Percentiles rank a stretch among this genome's conserved stretches.
Conservation (phyloP, 2,113 vertebrate species). For the Gyps fulvus region DNA sequence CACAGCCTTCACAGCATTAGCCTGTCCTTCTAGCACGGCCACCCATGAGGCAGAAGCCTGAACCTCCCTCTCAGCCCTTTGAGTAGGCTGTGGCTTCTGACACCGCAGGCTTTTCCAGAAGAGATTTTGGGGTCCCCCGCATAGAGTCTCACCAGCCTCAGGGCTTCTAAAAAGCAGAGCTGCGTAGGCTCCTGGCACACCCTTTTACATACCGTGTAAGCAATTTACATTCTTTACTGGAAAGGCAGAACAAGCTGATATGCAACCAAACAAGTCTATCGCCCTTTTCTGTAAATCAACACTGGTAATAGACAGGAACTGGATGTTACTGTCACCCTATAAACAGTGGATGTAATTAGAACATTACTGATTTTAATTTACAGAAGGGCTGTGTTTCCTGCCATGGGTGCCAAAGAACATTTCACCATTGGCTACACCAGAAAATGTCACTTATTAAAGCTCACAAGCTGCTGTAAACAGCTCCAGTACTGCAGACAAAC, state of each 20-base stretch:
- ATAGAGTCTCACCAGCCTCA: not conserved
- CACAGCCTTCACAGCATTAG: not conserved
- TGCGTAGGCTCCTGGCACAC: not conserved
- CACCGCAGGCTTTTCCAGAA: not conserved
- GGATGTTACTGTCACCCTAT: not conserved
- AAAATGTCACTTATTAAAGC: not conserved
- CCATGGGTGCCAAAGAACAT: not conserved
- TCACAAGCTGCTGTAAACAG: not conserved
- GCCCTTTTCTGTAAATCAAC: not conserved
- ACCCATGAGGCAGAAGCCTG: not conserved
- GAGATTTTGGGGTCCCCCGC: not conserved
- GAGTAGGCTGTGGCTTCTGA: not conserved
- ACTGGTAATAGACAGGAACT: not conserved
- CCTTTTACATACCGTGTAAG: not conserved
- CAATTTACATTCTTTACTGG: not conserved
- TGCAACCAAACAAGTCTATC: not conserved
- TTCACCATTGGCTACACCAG: not conserved
- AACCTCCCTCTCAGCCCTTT: not conserved
- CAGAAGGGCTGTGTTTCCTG: not conserved
- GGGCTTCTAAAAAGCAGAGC: not conserved
- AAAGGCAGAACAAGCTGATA: constrained; percentile 11
- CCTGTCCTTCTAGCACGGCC: not conserved
- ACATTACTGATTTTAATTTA: not conserved
- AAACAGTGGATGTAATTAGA: not conserved
- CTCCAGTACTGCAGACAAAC: not conserved